A percentile compares a stretch with the other conserved stretches of the same genome.
Conservation (phyloP, 2,888 invertebrate species). For the Aleiodes alternator region DNA sequence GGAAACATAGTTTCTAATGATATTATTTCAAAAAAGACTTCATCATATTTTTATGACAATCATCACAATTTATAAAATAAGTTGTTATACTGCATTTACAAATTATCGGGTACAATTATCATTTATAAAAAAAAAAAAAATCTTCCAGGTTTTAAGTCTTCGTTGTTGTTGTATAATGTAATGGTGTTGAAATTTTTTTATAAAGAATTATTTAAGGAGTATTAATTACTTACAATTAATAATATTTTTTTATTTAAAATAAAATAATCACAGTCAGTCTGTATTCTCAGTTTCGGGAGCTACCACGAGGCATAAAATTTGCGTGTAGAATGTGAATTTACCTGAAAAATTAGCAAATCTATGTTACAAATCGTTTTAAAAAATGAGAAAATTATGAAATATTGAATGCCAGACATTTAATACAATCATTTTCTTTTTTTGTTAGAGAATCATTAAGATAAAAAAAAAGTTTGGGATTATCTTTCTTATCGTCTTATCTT, state of each 20-base stretch:
- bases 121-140: conserved; percentile 10
- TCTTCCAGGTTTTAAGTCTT: conserved; percentile 14
- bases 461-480: too few relatives aligned
- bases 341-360: conserved; percentile 76
- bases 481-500: too few relatives aligned
- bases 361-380: not conserved
- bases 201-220: conserved; percentile 18
- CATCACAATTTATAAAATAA: conserved; percentile 39
- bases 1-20: conserved; percentile 37
- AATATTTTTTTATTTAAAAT: not conserved
- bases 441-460: too few relatives aligned
- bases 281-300: conserved; percentile 76
- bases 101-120: not conserved
- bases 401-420: too few relatives aligned
- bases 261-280: conserved; percentile 16
- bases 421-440: too few relatives aligned
- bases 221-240: conserved; percentile 14
- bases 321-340: conserved; percentile 81
- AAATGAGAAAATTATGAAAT: not conserved
- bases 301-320: conserved; percentile 83
- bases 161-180: conserved; percentile 14
- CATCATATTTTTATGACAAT: conserved; percentile 37
- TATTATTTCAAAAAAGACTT: conserved; percentile 40
- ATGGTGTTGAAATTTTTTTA: conserved; percentile 29
- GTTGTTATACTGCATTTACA: conserved; percentile 18